Conservation (phyloP, 2,888 invertebrate species). For the Eupithecia exiguata region DNA sequence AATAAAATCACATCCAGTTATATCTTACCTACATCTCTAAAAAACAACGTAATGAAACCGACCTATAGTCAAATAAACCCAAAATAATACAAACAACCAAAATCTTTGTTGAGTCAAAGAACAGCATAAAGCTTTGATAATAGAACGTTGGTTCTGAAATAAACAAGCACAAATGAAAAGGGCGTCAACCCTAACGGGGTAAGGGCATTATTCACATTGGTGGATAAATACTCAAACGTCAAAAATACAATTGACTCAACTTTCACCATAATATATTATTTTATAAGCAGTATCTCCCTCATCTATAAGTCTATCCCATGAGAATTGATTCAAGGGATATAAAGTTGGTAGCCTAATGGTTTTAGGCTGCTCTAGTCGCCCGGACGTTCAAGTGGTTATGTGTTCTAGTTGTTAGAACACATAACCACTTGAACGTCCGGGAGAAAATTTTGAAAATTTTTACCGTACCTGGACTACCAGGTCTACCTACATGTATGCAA, state of each 20-base stretch:
- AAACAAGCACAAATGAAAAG: conserved; percentile 61
- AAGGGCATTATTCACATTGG: conserved; percentile 21
- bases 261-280: background rate
- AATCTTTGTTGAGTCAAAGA: conserved; percentile 44
- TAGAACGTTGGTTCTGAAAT: conserved; percentile 49
- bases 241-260: background rate
- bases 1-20: background rate
- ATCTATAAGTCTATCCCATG: background rate
- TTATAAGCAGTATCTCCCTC: background rate
- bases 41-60: background rate
- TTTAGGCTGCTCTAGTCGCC: too few relatives aligned
- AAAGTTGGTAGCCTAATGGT: too few relatives aligned
- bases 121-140: conserved; percentile 45
- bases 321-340: background rate
- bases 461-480: too few relatives aligned
- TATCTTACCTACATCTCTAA: background rate
- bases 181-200: conserved; percentile 55
- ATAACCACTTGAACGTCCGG: too few relatives aligned
- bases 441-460: too few relatives aligned
- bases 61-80: conserved; percentile 18
- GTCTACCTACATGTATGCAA: background rate
- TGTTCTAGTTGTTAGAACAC: too few relatives aligned
- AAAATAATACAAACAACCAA: conserved; percentile 24
- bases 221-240: background rate
- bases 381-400: too few relatives aligned